phyloP scores from a whole-genome alignment of 2,113 vertebrate genomes.

The Ceyx melanurus region DNA sequence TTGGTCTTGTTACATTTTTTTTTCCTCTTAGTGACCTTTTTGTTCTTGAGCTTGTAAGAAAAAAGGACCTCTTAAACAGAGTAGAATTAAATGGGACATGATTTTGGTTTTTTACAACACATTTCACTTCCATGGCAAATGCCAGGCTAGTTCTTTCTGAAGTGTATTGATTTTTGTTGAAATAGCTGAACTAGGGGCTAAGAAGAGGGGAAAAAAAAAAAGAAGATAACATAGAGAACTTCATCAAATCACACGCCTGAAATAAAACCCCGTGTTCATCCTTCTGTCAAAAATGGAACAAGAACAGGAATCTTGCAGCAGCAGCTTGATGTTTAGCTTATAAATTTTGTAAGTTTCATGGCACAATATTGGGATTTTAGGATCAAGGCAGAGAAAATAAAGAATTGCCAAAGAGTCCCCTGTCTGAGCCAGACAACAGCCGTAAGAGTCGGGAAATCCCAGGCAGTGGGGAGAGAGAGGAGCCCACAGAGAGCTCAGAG shows the following conservation, averaged over 20 bases:
- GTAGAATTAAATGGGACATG: neutral
- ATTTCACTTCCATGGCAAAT: neutral
- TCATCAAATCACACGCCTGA: neutral
- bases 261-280: neutral
- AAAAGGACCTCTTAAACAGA: neutral
- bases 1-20: neutral
- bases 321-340: neutral
- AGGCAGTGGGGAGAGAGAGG: conserved; percentile 80
- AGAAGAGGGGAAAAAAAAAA: neutral
- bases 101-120: neutral
- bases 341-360: neutral
- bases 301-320: neutral
- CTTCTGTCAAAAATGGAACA: neutral
- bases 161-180: neutral
- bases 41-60: neutral
- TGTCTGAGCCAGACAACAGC: conserved; percentile 74
- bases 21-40: neutral
- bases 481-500: conserved; percentile 79
- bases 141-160: neutral
- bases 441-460: conserved; percentile 75
- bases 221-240: rapidly evolving
- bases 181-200: neutral
- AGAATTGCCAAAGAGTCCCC: conserved; percentile 74
- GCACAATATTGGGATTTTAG: conserved; percentile 64
- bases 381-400: conserved; percentile 81